A percentile compares a stretch with the other conserved stretches of the same genome.
These are phyloP conservation scores for Elysia crispata DNA, from an alignment of 2,888 invertebrate species.

Conservation along the genomic window DNA sequence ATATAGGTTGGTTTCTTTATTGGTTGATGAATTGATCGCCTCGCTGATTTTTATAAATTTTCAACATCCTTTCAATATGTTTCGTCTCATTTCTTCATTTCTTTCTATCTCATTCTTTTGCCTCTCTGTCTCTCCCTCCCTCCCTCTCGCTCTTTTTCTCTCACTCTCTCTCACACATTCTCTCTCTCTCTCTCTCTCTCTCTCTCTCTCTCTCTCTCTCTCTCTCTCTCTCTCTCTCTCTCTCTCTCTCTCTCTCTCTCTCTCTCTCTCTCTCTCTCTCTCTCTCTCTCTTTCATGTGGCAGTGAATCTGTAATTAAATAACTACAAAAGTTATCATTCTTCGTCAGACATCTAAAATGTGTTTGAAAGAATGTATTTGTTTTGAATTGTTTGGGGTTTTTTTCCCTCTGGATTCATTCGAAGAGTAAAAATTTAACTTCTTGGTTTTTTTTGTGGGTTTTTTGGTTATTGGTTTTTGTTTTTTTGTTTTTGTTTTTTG, in stretches of 20 bases:
- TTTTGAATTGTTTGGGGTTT: too few species aligned
- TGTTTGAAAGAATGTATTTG: too few species aligned
- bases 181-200: constrained; percentile 59
- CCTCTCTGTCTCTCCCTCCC: background rate
- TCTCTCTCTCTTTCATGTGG: background rate
- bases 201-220: constrained; percentile 65
- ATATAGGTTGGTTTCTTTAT: too few species aligned
- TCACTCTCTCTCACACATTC: background rate
- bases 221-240: constrained; percentile 61
- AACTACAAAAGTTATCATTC: too few species aligned
- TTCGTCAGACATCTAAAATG: too few species aligned
- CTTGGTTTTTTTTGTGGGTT: too few species aligned
- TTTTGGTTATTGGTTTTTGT: background rate
- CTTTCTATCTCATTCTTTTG: background rate
- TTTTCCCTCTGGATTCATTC: too few species aligned
- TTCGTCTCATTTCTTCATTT: background rate
- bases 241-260: background rate
- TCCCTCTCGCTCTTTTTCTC: constrained; percentile 12
- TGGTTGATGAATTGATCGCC: too few species aligned
- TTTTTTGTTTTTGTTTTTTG: too few species aligned
- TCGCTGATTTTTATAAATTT: too few species aligned
- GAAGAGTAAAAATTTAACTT: too few species aligned
- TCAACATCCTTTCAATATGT: background rate
- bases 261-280: background rate
- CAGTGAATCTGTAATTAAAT: background rate